Evolutionary conservation across 2,888 invertebrate species (phyloP).

Genomic region (Eubasilissa splendida): DNA sequence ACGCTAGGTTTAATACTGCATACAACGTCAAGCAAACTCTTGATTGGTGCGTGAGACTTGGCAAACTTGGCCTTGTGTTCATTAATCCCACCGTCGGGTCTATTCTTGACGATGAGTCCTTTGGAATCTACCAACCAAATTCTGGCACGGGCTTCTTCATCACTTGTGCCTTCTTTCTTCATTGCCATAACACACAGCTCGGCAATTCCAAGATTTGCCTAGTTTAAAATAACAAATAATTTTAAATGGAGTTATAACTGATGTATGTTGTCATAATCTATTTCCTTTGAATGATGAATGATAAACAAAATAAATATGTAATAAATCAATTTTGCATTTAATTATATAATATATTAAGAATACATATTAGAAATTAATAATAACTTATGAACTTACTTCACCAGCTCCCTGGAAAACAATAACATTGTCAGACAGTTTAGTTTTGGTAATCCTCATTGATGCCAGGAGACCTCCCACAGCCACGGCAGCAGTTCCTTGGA

Average conservation of each 20-base stretch:
- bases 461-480: slow-evolving; percentile 95
- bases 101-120: slow-evolving; percentile 91
- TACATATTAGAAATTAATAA: neutral
- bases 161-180: slow-evolving; percentile 85
- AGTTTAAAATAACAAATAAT: slow-evolving; percentile 37
- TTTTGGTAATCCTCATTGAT: slow-evolving; percentile 87
- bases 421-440: slow-evolving; percentile 85
- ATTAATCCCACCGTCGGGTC: slow-evolving; percentile 85
- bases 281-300: no score
- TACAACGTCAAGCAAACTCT: slow-evolving; percentile 87
- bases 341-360: no score
- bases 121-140: slow-evolving; percentile 98
- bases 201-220: slow-evolving; percentile 96
- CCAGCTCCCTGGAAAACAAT: slow-evolving; percentile 98
- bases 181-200: slow-evolving; percentile 93
- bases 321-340: neutral
- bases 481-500: slow-evolving; percentile 97
- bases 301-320: neutral
- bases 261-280: no score
- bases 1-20: slow-evolving; percentile 87
- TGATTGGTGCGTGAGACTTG: slow-evolving; percentile 82
- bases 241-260: neutral
- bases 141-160: slow-evolving; percentile 82
- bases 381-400: slow-evolving; percentile 75
- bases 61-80: slow-evolving; percentile 90